Evolutionary conservation across 53 echinoderm and acorn worm species (phyloP).

Genomic region (Paracentrotus lividus): DNA sequence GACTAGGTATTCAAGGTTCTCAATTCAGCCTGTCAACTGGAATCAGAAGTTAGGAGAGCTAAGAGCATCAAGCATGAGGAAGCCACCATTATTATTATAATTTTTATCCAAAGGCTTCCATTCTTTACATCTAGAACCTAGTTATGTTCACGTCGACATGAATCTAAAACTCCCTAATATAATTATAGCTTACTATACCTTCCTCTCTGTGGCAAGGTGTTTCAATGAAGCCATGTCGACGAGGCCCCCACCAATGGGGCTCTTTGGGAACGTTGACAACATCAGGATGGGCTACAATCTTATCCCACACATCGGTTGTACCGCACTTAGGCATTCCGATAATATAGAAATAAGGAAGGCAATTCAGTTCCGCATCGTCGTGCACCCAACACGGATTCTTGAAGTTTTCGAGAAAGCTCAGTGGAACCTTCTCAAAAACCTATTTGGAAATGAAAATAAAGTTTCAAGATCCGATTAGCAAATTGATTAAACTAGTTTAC

Average conservation of each 20-base stretch:
- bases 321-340: slow-evolving; percentile 25
- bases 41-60: too few species aligned
- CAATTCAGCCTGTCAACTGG: too few species aligned
- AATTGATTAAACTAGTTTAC: too few species aligned
- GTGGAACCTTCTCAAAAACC: slow-evolving; percentile 50
- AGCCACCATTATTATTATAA: too few species aligned
- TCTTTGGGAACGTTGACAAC: slow-evolving; percentile 31
- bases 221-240: neutral
- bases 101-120: too few species aligned
- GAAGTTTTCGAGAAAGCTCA: slow-evolving; percentile 39
- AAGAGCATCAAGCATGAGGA: too few species aligned
- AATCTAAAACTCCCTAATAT: too few species aligned
- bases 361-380: slow-evolving; percentile 15
- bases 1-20: too few species aligned
- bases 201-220: neutral
- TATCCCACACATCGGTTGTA: slow-evolving; percentile 35
- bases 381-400: slow-evolving; percentile 64
- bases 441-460: neutral
- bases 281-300: slow-evolving; percentile 47
- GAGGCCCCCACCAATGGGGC: slow-evolving; percentile 61
- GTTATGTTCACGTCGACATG: too few species aligned
- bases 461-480: too few species aligned
- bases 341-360: slow-evolving; percentile 49
- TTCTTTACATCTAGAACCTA: too few species aligned
- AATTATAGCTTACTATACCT: too few species aligned